phyloP scores from a whole-genome alignment of 2,113 vertebrate genomes.

The Gnathonemus longibarbis region DNA sequence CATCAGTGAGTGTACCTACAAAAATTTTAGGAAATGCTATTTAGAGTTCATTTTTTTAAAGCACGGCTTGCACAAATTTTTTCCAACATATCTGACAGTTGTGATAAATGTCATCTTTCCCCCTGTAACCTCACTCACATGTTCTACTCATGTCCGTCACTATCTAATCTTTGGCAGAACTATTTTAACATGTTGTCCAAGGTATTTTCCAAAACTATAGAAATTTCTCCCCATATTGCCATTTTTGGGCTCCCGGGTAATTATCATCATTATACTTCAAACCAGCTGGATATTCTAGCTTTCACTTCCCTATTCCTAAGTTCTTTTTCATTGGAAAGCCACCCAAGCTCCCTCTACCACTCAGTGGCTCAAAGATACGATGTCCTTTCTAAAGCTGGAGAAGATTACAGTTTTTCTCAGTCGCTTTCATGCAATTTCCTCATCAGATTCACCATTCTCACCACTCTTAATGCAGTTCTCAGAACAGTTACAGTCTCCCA shows the following conservation, averaged over 20 bases:
- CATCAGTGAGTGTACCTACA: no score
- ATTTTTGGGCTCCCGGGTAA: conserved; percentile 4
- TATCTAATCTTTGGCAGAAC: background rate
- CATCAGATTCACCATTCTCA: no score
- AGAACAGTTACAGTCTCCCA: no score
- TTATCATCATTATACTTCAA: background rate
- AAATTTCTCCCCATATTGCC: background rate
- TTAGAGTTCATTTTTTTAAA: no score
- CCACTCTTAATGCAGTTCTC: no score
- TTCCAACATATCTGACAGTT: background rate
- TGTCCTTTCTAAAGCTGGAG: background rate
- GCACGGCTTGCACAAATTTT: background rate
- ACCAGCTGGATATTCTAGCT: background rate
- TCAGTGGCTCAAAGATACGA: background rate
- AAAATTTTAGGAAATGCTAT: no score
- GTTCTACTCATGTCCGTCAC: background rate
- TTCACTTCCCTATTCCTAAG: background rate
- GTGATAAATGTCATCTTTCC: background rate
- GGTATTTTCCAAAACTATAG: background rate
- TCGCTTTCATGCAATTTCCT: no score
- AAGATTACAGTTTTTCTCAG: background rate
- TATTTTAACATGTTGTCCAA: conserved; percentile 1
- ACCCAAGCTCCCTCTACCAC: background rate
- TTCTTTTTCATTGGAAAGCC: conserved; percentile 2
- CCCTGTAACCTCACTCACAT: conserved; percentile 7